Evolutionary conservation across 1,140 invertebrate species (phyloP).

Genomic region (Caenorhabditis brenneri): DNA sequence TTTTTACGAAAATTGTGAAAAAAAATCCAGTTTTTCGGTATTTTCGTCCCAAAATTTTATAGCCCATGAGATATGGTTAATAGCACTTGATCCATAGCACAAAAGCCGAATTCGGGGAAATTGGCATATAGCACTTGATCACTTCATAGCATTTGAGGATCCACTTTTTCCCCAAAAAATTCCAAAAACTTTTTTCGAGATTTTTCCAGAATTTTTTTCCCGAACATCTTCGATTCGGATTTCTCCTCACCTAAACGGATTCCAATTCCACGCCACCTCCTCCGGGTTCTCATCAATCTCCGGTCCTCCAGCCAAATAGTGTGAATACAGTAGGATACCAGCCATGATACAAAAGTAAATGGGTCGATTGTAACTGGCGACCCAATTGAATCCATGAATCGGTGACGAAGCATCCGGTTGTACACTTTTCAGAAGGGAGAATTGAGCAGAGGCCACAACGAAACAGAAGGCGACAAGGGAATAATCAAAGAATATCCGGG

Average conservation of each 20-base stretch:
- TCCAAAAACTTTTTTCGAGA: too few species aligned
- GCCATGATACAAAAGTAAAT: conserved; percentile 92
- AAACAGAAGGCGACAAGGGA: conserved; percentile 93
- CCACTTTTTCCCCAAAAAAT: too few species aligned
- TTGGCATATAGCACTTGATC: too few species aligned
- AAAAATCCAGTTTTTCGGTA: too few species aligned
- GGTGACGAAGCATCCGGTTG: conserved; percentile 97
- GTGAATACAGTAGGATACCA: conserved; percentile 57
- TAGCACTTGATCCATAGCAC: too few species aligned
- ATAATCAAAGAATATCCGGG: conserved; percentile 87
- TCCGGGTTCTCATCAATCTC: conserved; percentile 35
- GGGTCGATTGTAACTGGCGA: conserved; percentile 88
- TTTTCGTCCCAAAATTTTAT: too few species aligned
- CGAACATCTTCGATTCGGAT: too few species aligned
- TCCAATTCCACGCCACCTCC: conserved; percentile 62
- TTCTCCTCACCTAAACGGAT: conserved; percentile 44
- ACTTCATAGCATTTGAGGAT: too few species aligned
- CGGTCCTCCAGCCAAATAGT: background rate
- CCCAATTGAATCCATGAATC: conserved; percentile 90
- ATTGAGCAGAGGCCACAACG: conserved; percentile 90
- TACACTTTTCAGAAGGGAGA: conserved; percentile 95
- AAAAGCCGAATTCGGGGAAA: too few species aligned
- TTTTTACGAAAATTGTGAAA: too few species aligned
- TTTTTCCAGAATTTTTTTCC: too few species aligned
- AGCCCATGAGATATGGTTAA: too few species aligned